Evolutionary conservation across 2,797 vertebrate species (phyloP).

Genomic region (Crypturellus tataupa): DNA sequence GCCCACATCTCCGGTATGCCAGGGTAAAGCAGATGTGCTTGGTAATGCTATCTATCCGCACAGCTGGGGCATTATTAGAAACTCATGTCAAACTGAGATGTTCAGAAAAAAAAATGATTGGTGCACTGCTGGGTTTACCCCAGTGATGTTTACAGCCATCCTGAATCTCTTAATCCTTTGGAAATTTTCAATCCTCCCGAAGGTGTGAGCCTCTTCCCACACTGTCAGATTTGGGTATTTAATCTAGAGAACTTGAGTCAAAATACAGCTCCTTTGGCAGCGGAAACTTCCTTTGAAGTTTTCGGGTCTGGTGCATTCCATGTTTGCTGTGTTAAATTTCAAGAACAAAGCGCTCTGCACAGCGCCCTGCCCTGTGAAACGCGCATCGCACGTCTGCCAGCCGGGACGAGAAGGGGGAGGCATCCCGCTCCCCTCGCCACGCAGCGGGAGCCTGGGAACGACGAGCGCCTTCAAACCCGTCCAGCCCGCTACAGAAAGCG

Average conservation of each 20-base stretch:
- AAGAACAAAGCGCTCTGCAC: slow-evolving; percentile 16
- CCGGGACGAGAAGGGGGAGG: neutral
- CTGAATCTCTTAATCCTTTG: slow-evolving; percentile 16
- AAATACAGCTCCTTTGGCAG: slow-evolving; percentile 47
- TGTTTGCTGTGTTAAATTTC: slow-evolving; percentile 23
- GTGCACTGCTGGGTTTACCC: neutral
- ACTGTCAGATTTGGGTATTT: slow-evolving; percentile 44
- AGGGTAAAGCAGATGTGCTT: neutral
- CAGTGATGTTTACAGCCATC: neutral
- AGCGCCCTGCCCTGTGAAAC: neutral
- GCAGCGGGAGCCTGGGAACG: neutral
- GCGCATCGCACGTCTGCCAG: neutral
- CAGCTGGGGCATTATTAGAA: slow-evolving; percentile 26
- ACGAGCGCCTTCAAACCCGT: neutral
- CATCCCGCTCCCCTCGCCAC: slow-evolving; percentile 18
- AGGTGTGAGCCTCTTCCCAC: slow-evolving; percentile 44
- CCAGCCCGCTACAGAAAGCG: neutral
- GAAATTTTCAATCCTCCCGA: neutral
- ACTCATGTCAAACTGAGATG: neutral
- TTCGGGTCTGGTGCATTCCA: neutral
- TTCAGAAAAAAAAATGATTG: slow-evolving; percentile 31
- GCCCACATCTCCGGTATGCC: neutral
- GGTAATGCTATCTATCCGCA: neutral
- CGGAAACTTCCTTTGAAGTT: slow-evolving; percentile 57
- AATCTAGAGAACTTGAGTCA: slow-evolving; percentile 29